Percentiles rank a stretch among this genome's conserved stretches.
Conservation (phyloP, 2,113 vertebrate species). For the Cottus gobio region DNA sequence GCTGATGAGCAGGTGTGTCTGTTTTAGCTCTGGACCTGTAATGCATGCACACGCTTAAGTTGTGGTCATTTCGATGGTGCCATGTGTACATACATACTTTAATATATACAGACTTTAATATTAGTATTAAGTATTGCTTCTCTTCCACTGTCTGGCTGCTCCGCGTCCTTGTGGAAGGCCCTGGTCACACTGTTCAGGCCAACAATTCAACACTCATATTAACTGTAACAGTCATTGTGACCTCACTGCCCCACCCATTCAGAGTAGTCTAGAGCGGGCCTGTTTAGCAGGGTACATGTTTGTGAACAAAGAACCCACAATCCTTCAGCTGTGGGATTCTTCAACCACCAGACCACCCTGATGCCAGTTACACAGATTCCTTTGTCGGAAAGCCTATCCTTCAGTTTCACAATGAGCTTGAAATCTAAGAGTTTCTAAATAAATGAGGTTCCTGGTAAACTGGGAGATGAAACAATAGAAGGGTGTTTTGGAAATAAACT, state of each 20-base stretch:
- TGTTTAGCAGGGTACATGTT: slow-evolving; percentile 8
- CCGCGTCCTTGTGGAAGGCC: background rate
- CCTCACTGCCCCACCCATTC: background rate
- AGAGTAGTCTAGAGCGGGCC: background rate
- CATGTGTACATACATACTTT: background rate
- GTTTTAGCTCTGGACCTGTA: background rate
- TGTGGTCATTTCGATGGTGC: background rate
- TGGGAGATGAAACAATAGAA: slow-evolving; percentile 40
- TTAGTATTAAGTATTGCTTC: background rate
- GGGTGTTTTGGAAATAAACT: slow-evolving; percentile 62
- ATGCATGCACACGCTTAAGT: background rate
- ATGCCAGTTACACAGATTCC: slow-evolving; percentile 19
- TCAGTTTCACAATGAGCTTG: slow-evolving; percentile 43
- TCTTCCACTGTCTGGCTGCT: background rate
- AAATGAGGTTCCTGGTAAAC: slow-evolving; percentile 23
- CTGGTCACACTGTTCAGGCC: background rate
- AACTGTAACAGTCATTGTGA: background rate
- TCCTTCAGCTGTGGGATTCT: slow-evolving; percentile 27
- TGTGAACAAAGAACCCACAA: slow-evolving; percentile 36
- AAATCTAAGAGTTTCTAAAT: slow-evolving; percentile 48
- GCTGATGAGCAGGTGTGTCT: too few species aligned
- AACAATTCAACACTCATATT: background rate
- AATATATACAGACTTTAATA: too few species aligned
- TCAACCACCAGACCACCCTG: slow-evolving; percentile 66
- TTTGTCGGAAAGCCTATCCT: slow-evolving; percentile 39